Base-by-base conservation (phyloP, 2,888 invertebrate species). In the Ectemnius cavifrons region DNA sequence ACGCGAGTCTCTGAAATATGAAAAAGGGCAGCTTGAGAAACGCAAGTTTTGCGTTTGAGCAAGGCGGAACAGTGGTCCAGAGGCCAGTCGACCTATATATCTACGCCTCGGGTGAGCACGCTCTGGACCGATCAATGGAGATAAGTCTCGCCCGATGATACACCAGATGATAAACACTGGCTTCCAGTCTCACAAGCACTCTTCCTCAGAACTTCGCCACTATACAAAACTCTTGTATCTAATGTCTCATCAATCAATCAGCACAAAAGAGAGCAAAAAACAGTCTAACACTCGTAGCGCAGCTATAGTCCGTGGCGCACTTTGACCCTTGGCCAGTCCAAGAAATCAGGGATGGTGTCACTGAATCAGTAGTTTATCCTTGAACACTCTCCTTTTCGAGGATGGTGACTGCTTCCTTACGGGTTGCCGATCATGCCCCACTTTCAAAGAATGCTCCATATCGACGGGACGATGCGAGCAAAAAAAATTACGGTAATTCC, bases 401-500 rank as follows among this genome's bases (percentile, higher is more conserved):
- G 85, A 84, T 61, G 84, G 81, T 47, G 83, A 68, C 71, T 83
- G 83, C 64, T 83, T 86, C 60, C 79, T 85, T 4, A 79, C 83
- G 4, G 82, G 83, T 5, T 79, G 82, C 71, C 85, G 84, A 46
- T 77, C 73, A 18, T 80, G 78, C 83, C 83, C 87, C 89, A 89
- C 88, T 52, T 56, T 56, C 4, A 52, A 4, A 6, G 16, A 16
- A 16, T 16, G 16, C 52, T 52, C 52, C n/a, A 16, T 52, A 63
- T 71, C 79, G 16, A 60, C 45, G 62, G 67, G 52, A 37, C 28
- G 46, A 63, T 27, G 58, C 64, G 59, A 62, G 65, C 49, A 52
- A 62, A 11, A n/a, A 68, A 18, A 16, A n/a, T n/a, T 63, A 47
- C 49, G 2, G 27, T 3, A n/a, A 49, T 49, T 46, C 47, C 20